Evolutionary conservation across 2,113 vertebrate genomes (phyloP), one percentile per base, ranked within the genome.

Genomic region (Mixornis gularis): DNA sequence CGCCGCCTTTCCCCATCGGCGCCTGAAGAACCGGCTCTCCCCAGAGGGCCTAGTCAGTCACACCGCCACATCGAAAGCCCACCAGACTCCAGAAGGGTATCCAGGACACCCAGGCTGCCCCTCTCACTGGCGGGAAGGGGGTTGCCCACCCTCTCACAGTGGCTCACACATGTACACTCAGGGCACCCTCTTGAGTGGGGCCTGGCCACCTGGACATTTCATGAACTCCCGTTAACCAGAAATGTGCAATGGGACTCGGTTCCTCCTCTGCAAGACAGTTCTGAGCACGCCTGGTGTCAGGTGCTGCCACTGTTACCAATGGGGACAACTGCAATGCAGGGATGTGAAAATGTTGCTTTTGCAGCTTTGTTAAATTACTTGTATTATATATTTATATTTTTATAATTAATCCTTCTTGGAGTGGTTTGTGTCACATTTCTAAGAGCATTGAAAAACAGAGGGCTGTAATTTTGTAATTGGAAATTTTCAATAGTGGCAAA

Each of bases 31-130:
- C 3, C 7, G 2, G 22, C 44, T 11, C 5, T 27, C 11, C 14
- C 29, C 19, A 1, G 21, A n/a, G 48, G 43, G 48, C 32, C 79
- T 3, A 21, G 36, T 17, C 63, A 14, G 32, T 5, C 49, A 6
- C 14, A 2, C 10, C 17, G 14, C 32, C 26, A 3, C 36, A 5
- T 0, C 10, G 25, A 22, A 30, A 34, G 24, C 25, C 6, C 36
- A 11, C 1, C 3, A 16, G 12, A 3, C n/a, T 21, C 40, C 13
- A 0, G n/a, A 13, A 1, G n/a, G 49, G 4, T 22, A 2, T 1
- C 34, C 20, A 12, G 27, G 36, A 24, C 46, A 5, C 7, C 29
- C 2, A 4, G 13, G 27, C 62, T 13, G 2, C 15, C 17, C 3
- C 0, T 43, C 48, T 12, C 5, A 1, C n/a, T 2, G 3, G 17